Conservation (phyloP, 2,797 vertebrate genomes). For the Hypotaenidia okinawae region DNA sequence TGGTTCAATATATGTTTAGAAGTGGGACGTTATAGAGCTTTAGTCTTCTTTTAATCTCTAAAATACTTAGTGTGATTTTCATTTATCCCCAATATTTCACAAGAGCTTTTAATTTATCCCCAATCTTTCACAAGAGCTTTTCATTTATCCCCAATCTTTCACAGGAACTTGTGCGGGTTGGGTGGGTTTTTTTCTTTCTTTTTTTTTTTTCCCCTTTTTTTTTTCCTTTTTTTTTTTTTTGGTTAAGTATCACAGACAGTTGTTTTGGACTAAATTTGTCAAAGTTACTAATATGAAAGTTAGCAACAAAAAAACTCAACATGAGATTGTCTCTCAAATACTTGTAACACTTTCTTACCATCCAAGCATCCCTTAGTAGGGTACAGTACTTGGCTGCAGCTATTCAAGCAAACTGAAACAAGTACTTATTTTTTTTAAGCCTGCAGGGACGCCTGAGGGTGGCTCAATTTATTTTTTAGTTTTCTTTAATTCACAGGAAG, state of each 20-base stretch:
- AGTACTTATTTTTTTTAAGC: not conserved
- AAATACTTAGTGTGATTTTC: slow-evolving; percentile 15
- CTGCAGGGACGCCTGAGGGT: not conserved
- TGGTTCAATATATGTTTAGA: not conserved
- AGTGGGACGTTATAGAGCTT: not conserved
- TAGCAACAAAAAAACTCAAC: not conserved
- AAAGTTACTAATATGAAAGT: not conserved
- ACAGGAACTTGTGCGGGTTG: not conserved
- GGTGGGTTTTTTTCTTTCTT: too few species aligned
- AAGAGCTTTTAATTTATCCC: slow-evolving; percentile 26
- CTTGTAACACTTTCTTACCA: not conserved
- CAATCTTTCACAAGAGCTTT: not conserved
- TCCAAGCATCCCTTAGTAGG: not conserved
- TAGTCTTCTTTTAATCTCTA: not conserved
- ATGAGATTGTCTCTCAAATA: not conserved
- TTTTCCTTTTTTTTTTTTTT: not conserved
- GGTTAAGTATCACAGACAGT: not conserved
- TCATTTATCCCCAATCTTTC: not conserved
- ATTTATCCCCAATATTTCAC: not conserved
- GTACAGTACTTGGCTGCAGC: not conserved
- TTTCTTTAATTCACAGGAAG: slow-evolving; percentile 45
- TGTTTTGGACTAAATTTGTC: not conserved
- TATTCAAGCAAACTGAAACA: not conserved
- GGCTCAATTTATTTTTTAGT: not conserved
- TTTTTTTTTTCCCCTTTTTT: not conserved